Evolutionary conservation across 2,888 invertebrate genomes (phyloP), one percentile per base, ranked within the genome.

Genomic region (Drosophila macrospina): DNA sequence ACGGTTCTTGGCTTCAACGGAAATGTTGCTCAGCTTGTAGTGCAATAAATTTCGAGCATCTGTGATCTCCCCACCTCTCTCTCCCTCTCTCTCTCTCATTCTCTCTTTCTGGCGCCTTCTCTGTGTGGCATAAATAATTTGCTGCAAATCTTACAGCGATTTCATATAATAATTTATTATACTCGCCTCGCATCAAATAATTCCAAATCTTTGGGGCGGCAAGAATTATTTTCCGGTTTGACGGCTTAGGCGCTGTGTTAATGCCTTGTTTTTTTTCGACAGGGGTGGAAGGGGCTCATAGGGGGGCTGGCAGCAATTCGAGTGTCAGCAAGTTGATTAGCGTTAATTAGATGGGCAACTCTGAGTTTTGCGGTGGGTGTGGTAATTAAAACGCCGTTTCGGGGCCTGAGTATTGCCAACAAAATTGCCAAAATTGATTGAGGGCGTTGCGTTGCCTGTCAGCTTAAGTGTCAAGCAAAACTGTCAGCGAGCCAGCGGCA

Each of bases 301-400:
- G 5, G 5, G 39, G 13, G 11, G 28, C 16, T 26, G 11, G 48
- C 50, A 36, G 48, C 71, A 56, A 71, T 67, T 71, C 60, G 72
- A 76, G 76, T 75, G 76, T 76, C 73, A 69, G 65, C 73, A 69
- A 81, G 67, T 84, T 81, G 80, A 84, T 81, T 84, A 81, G 76
- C 76, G 68, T 78, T 81, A 81, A 81, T 81, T 81, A 78, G 79
- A 62, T 64, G 69, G 73, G 62, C 65, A 51, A 37, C 47, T 37
- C 36, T 44, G 20, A 42, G 47, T 11, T 13, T 30, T 8, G 16
- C 28, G 7, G 20, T 34, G 62, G 63, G 45, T 55, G 59, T 68
- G 61, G 65, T 69, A 70, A 74, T 74, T 74, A 74, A 74, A 66
- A 57, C 41, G 45, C 45, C 45, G 61, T 70, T 65, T 70, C 30